Conservation (phyloP, 1,140 invertebrate genomes). For the Sinonovacula constricta region DNA sequence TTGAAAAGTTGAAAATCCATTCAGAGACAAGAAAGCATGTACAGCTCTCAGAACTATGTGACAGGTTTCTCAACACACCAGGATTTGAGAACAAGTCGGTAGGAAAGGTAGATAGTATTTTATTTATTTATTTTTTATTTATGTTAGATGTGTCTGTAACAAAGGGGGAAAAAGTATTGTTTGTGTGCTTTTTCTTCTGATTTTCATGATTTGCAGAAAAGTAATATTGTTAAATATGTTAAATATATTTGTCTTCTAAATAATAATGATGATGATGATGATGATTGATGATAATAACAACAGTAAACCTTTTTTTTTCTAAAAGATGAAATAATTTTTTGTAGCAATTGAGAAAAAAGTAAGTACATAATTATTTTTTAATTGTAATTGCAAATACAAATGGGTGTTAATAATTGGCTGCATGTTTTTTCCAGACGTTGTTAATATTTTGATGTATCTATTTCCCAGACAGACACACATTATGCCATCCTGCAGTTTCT, state of each 20-base stretch:
- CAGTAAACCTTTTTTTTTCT: no score
- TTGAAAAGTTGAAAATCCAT: constrained; percentile 70
- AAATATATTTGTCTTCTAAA: background rate
- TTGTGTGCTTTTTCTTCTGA: background rate
- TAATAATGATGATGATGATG: no score
- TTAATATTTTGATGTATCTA: constrained; percentile 1
- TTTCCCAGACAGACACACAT: constrained; percentile 69
- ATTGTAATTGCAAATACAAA: background rate
- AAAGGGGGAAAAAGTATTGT: background rate
- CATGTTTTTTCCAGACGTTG: no score
- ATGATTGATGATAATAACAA: no score
- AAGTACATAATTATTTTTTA: background rate
- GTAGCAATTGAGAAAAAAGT: background rate
- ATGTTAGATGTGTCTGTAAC: background rate
- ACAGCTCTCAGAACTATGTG: constrained; percentile 51
- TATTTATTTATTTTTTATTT: background rate
- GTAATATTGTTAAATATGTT: background rate
- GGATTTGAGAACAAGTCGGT: constrained; percentile 54
- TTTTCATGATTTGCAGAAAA: background rate
- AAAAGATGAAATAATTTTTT: background rate
- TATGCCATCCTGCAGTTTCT: constrained; percentile 68
- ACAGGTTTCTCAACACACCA: constrained; percentile 59
- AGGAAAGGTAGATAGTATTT: constrained; percentile 54
- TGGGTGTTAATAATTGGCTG: no score
- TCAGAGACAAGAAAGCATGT: constrained; percentile 62